These are phyloP conservation scores for Nibea coibor DNA, from an alignment of 2,113 vertebrate genomes.

Conservation along the genomic window DNA sequence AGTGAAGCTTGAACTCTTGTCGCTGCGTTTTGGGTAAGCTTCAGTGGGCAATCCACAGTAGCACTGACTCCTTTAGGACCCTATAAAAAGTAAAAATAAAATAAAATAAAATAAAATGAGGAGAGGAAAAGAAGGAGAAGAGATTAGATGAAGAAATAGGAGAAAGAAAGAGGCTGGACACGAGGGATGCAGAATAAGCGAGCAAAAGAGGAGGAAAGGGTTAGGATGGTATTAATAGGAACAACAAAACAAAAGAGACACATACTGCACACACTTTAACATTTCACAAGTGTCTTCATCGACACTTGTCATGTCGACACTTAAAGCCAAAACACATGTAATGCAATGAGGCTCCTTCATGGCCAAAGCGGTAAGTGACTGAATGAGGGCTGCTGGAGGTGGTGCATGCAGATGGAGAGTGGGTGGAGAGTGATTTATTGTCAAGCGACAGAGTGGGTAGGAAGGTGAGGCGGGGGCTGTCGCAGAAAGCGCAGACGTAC, in stretches of 20 bases:
- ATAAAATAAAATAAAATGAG: no score
- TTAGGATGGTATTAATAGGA: no score
- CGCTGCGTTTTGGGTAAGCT: no score
- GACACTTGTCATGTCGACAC: background rate
- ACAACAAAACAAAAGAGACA: background rate
- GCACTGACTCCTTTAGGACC: no score
- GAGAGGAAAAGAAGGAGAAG: no score
- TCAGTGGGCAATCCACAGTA: no score
- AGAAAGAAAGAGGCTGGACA: no score
- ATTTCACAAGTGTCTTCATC: background rate
- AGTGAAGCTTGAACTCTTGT: no score
- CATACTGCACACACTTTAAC: background rate
- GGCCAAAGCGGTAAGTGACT: constrained; percentile 28
- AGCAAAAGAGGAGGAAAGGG: no score
- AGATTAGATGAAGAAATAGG: no score
- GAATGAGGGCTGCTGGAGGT: constrained; percentile 30
- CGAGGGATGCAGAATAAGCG: no score
- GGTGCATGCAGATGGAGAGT: constrained; percentile 44
- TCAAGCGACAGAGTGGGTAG: constrained; percentile 26
- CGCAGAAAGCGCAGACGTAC: constrained; percentile 10
- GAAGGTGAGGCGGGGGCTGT: constrained; percentile 18
- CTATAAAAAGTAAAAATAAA: no score
- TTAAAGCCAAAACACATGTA: constrained; percentile 7
- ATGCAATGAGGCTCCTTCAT: background rate
- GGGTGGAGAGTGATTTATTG: constrained; percentile 61